Evolutionary conservation across 2,797 vertebrate genomes (phyloP).

Genomic region (Semotilus atromaculatus): DNA sequence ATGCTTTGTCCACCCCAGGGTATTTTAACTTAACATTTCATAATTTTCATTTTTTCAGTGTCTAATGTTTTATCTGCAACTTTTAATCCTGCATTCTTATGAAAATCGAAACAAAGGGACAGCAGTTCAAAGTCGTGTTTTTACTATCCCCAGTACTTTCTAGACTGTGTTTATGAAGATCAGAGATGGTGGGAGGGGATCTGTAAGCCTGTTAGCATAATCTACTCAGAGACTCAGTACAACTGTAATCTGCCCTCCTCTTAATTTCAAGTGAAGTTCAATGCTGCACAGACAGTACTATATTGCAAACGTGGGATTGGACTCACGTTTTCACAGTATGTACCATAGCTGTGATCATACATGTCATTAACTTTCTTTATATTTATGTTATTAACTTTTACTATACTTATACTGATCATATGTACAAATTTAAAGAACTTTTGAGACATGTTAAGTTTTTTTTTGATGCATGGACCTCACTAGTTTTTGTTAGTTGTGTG

Average conservation of each 20-base stretch:
- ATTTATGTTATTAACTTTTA: not conserved
- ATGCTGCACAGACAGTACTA: not conserved
- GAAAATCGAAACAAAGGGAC: not conserved
- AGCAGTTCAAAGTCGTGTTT: not conserved
- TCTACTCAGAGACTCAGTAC: conserved; percentile 64
- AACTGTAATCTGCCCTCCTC: conserved; percentile 47
- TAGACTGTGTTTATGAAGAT: conserved; percentile 25
- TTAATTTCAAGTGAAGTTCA: conserved; percentile 21
- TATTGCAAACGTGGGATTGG: not conserved
- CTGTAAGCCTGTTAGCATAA: conserved; percentile 71
- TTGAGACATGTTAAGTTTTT: not conserved
- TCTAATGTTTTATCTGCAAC: not conserved
- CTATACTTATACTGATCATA: not conserved
- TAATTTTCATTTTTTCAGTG: not conserved
- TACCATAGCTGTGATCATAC: not conserved
- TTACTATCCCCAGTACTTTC: not conserved
- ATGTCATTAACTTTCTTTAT: not conserved
- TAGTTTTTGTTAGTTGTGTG: not conserved
- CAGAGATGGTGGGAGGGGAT: conserved; percentile 30
- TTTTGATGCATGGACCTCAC: not conserved
- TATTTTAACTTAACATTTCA: not conserved
- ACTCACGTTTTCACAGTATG: not conserved
- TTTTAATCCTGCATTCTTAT: not conserved
- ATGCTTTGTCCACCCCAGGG: not conserved
- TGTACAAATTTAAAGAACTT: not conserved